Percentiles rank a stretch among this genome's conserved stretches.
These are phyloP conservation scores for Brevimyrus niger DNA, from an alignment of 2,113 vertebrate genomes.

Conservation along the genomic window DNA sequence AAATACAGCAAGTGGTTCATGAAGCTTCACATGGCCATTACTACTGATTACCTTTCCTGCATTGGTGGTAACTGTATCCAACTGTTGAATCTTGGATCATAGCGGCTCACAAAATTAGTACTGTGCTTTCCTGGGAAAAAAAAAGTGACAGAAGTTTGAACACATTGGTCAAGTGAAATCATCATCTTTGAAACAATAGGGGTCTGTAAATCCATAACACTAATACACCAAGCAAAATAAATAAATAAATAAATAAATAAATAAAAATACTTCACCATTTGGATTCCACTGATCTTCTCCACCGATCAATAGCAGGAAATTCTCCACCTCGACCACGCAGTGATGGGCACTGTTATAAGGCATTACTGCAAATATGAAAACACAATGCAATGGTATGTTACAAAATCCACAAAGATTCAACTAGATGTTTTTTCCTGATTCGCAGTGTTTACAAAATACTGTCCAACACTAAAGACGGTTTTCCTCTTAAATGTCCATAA, in stretches of 20 bases:
- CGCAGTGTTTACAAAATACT: not conserved
- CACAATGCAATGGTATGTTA: slow-evolving; percentile 25
- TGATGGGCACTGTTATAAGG: slow-evolving; percentile 99
- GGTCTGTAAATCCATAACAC: not conserved
- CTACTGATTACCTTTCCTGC: slow-evolving; percentile 83
- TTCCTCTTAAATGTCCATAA: not conserved
- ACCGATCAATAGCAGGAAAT: slow-evolving; percentile 91
- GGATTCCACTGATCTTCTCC: slow-evolving; percentile 99
- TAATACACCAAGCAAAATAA: not conserved
- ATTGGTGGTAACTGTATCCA: slow-evolving; percentile 98
- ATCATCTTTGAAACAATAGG: not conserved
- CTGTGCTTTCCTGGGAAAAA: slow-evolving; percentile 86
- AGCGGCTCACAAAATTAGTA: slow-evolving; percentile 97
- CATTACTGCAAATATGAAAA: slow-evolving; percentile 78
- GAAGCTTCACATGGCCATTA: not conserved
- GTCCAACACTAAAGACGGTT: not conserved
- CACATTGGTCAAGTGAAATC: not conserved
- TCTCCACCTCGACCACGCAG: slow-evolving; percentile 97
- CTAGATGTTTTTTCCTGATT: not conserved
- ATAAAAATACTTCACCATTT: slow-evolving; percentile 69
- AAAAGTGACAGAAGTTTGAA: slow-evolving; percentile 14
- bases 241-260: not conserved
- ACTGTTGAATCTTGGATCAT: slow-evolving; percentile 98
- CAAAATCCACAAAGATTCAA: not conserved
- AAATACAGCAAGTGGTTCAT: not conserved